Evolutionary conservation across 2,888 invertebrate species (phyloP).

Genomic region (Melanophora roralis): DNA sequence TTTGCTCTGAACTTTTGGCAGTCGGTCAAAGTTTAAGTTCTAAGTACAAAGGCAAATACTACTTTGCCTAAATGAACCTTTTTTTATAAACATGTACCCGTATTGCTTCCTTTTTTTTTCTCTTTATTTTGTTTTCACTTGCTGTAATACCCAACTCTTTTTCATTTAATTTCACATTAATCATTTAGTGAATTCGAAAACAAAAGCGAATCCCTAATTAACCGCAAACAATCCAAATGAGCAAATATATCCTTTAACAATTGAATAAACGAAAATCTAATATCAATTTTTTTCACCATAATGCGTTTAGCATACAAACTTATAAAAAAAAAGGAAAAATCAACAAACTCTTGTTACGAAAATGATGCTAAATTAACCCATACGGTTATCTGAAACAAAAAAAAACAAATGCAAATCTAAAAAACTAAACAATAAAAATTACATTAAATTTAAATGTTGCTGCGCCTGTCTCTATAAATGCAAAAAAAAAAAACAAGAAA

Average conservation of each 20-base stretch:
- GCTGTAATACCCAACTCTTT: not conserved
- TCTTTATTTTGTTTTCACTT: not conserved
- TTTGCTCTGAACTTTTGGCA: no score
- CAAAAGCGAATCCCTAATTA: constrained; percentile 27
- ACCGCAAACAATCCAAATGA: constrained; percentile 47
- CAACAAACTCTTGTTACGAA: not conserved
- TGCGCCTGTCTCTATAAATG: not conserved
- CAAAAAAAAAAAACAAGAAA: constrained; percentile 22
- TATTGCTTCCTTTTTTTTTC: not conserved
- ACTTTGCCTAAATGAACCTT: no score
- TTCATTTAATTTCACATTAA: constrained; percentile 5
- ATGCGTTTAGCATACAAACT: not conserved
- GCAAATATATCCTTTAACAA: not conserved
- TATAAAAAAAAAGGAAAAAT: not conserved
- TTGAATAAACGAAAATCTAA: constrained; percentile 9
- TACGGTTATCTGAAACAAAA: not conserved
- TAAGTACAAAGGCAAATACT: no score
- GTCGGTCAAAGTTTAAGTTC: no score
- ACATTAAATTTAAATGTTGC: constrained; percentile 6
- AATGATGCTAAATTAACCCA: constrained; percentile 37
- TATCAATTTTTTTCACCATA: constrained; percentile 50
- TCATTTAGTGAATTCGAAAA: not conserved
- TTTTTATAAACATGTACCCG: no score
- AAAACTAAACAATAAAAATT: constrained; percentile 11
- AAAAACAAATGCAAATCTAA: not conserved